Conservation (phyloP, 2,113 vertebrate species). For the Silurus meridionalis region DNA sequence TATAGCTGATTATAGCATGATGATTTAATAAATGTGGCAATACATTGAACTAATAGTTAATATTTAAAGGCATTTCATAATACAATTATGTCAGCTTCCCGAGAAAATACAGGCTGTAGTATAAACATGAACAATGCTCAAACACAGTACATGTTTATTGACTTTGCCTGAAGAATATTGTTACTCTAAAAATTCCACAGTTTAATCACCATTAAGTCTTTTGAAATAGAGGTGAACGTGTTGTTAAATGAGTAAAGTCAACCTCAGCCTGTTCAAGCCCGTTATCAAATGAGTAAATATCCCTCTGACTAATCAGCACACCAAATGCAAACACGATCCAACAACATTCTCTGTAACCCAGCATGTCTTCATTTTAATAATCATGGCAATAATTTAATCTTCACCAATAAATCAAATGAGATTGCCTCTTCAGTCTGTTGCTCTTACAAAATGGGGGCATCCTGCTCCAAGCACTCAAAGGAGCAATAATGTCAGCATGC, state of each 20-base stretch:
- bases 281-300: not conserved
- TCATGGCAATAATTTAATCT: not conserved
- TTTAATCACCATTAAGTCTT: not conserved
- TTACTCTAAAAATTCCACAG: not conserved
- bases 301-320: too few relatives aligned
- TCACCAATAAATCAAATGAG: constrained; percentile 34
- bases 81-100: not conserved
- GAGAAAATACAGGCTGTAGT: not conserved
- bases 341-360: not conserved
- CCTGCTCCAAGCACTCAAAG: constrained; percentile 12
- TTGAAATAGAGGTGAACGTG: not conserved
- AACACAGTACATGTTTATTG: not conserved
- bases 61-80: not conserved
- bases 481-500: constrained; percentile 33
- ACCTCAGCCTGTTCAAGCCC: not conserved
- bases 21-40: not conserved
- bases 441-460: constrained; percentile 25
- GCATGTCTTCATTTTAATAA: constrained; percentile 1
- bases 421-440: constrained; percentile 26
- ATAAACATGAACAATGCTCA: not conserved
- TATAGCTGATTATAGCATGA: not conserved
- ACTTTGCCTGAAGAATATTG: not conserved
- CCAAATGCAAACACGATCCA: not conserved
- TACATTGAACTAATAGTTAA: not conserved
- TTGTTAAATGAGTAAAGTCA: constrained; percentile 1